phyloP scores from a whole-genome alignment of 1,140 invertebrate species.

The Pseudachorutes palmiensis region DNA sequence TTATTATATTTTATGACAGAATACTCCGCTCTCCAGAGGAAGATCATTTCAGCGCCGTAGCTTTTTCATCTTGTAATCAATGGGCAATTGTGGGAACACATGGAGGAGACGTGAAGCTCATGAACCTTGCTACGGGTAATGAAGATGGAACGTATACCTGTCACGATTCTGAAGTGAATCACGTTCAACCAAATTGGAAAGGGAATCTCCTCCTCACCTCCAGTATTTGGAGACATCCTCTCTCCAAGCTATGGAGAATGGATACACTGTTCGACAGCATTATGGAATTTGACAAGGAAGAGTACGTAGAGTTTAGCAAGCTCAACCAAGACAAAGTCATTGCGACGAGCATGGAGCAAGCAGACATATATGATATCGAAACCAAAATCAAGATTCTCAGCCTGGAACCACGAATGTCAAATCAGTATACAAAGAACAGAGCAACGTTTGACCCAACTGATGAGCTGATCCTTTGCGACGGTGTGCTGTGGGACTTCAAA shows the following conservation, averaged over 20 bases:
- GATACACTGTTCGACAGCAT: slow-evolving; percentile 39
- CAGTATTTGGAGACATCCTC: slow-evolving; percentile 67
- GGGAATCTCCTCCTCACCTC: slow-evolving; percentile 76
- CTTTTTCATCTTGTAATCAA: slow-evolving; percentile 56
- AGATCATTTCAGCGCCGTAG: slow-evolving; percentile 37
- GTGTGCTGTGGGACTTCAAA: slow-evolving; percentile 90
- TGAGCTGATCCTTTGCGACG: slow-evolving; percentile 87
- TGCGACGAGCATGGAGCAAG: slow-evolving; percentile 28
- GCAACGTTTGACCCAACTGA: slow-evolving; percentile 91
- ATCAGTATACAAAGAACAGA: slow-evolving; percentile 86
- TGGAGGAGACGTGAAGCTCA: slow-evolving; percentile 76
- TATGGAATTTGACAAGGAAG: slow-evolving; percentile 62
- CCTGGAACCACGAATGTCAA: slow-evolving; percentile 70
- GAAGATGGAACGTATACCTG: slow-evolving; percentile 70
- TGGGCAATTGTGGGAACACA: slow-evolving; percentile 76
- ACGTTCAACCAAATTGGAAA: slow-evolving; percentile 62
- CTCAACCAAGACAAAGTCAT: slow-evolving; percentile 60
- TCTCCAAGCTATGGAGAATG: slow-evolving; percentile 79
- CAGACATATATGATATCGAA: slow-evolving; percentile 71
- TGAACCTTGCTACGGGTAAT: slow-evolving; percentile 67
- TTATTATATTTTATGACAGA: slow-evolving; percentile 16
- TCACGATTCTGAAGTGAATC: slow-evolving; percentile 73
- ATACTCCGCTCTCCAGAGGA: slow-evolving; percentile 13
- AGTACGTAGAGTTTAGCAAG: slow-evolving; percentile 88
- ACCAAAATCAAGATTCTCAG: slow-evolving; percentile 66